Evolutionary conservation across 2,113 vertebrate genomes (phyloP), one percentile per base, ranked within the genome.

Genomic region (Prionailurus viverrinus): DNA sequence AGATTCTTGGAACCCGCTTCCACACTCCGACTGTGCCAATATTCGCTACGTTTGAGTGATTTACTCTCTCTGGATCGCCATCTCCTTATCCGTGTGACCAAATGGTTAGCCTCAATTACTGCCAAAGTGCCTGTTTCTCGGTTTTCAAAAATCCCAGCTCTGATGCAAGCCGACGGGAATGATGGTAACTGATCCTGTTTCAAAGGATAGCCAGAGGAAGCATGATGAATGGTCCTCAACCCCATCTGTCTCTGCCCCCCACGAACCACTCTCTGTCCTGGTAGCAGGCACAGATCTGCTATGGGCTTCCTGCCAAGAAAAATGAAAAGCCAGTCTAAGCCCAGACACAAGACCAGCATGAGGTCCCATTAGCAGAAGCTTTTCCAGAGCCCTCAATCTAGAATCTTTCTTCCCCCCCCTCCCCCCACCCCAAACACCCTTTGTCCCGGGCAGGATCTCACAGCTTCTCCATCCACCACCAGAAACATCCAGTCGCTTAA

Each of bases 131-230:
- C 76, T 36, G 3, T 27, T 31, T 92, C 69, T 82, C 29, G 1
- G 61, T 25, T 78, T 71, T n/a, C 63, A 89, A 92, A 92, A 78
- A 39, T 71, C 69, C 66, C 36, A 82, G 82, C 61, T 93, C 89
- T 36, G 63, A n/a, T 1, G 61, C 48, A 33, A 69, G 27, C 63
- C 0, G 0, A 14, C 31, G 48, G 36, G 51, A 79, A 63, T 7
- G 12, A 65, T 4, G 65, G 53, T 27, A 23, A 55, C 6, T 0
- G 21, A 39, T 51, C 23, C 63, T 12, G 1, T 71, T 74, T 48
- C 51, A 76, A 61, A 96, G 51, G 12, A 18, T 7, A 73, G 31
- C n/a, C 19, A 19, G 8, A 61, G 58, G 31, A 45, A 12, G 36
- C 51, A 4, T 8, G 36, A 16, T 3, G 39, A 78, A 65, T 7